Evolutionary conservation across 2,113 vertebrate genomes (phyloP).

Genomic region (Laterallus jamaicensis): DNA sequence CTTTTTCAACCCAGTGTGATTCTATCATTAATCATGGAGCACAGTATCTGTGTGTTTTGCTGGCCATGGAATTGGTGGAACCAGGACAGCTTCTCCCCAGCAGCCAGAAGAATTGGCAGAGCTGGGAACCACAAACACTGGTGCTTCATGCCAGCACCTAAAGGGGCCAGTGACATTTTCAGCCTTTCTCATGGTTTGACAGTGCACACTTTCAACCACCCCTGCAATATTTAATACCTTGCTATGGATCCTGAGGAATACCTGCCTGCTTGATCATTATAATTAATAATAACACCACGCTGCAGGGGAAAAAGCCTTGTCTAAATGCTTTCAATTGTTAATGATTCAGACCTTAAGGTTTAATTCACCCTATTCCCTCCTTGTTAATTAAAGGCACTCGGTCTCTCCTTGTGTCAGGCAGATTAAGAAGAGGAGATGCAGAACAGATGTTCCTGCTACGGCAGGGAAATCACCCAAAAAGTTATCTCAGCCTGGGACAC

Average conservation of each 20-base stretch:
- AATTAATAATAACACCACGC: background rate
- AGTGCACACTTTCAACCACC: background rate
- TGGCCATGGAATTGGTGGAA: background rate
- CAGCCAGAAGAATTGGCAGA: background rate
- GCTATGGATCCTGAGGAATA: background rate
- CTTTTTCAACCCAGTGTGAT: too few relatives aligned
- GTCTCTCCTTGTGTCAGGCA: background rate
- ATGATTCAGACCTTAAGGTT: slow-evolving; percentile 6
- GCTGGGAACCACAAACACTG: rapidly evolving
- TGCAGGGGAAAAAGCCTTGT: background rate
- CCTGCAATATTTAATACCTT: background rate
- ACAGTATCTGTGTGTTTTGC: background rate
- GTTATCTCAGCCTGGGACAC: background rate
- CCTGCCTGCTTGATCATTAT: background rate
- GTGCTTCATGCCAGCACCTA: background rate
- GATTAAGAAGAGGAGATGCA: background rate
- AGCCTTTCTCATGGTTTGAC: background rate
- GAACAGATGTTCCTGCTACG: background rate
- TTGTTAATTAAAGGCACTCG: slow-evolving; percentile 2
- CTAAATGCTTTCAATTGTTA: slow-evolving; percentile 39
- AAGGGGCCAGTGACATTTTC: background rate
- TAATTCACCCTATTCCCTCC: background rate
- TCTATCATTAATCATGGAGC: background rate
- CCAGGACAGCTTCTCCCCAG: background rate
- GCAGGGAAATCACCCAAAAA: background rate